Evolutionary conservation across 2,888 invertebrate species (phyloP).

Genomic region (Agapostemon virescens): DNA sequence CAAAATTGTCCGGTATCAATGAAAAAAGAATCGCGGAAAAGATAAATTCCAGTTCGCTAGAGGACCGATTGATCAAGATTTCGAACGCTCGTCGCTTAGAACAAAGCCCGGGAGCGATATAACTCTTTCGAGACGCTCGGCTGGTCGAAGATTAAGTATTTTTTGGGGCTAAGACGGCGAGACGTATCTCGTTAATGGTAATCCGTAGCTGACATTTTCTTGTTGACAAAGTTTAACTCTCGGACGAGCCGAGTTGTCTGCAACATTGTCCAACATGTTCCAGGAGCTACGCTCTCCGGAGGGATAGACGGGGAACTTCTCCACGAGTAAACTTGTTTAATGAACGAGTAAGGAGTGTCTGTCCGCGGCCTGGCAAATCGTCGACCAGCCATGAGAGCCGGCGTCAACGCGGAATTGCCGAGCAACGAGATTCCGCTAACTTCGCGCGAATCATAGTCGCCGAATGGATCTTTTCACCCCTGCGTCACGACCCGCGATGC

Average conservation of each 20-base stretch:
- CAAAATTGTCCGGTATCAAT: not conserved
- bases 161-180: not conserved
- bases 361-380: constrained; percentile 48
- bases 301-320: constrained; percentile 36
- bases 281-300: constrained; percentile 18
- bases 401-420: constrained; percentile 45
- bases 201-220: not conserved
- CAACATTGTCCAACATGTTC: constrained; percentile 22
- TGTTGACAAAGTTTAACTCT: constrained; percentile 19
- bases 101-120: too few relatives aligned
- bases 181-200: not conserved
- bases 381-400: constrained; percentile 19
- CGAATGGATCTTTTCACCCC: constrained; percentile 60
- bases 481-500: constrained; percentile 26
- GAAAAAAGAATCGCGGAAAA: not conserved
- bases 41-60: not conserved
- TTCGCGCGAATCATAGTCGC: constrained; percentile 51
- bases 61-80: not conserved
- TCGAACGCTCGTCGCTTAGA: too few relatives aligned
- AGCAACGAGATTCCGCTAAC: constrained; percentile 59
- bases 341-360: constrained; percentile 58
- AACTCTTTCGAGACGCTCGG: too few relatives aligned
- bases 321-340: constrained; percentile 58
- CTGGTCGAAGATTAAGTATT: not conserved
- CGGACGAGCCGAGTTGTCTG: constrained; percentile 7